Conservation (phyloP, 1,140 invertebrate species). For the Sitobion miscanthi region DNA sequence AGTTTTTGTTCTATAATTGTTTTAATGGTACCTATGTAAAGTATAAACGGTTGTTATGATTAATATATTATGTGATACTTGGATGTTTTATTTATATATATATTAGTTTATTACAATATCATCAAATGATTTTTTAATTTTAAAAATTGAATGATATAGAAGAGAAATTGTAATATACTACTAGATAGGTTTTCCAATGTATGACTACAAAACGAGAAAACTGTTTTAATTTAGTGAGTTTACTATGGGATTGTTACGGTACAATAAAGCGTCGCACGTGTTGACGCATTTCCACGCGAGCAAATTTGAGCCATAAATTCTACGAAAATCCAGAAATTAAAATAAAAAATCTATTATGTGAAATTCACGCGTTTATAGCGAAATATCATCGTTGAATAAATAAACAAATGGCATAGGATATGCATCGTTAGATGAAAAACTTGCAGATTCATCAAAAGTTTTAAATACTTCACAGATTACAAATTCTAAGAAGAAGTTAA, state of each 20-base stretch:
- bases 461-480: not conserved
- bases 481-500: not conserved
- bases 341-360: constrained; percentile 3
- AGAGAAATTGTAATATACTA: not conserved
- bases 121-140: not conserved
- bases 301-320: not conserved
- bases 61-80: not conserved
- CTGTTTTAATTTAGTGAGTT: not conserved
- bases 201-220: not conserved
- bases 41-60: not conserved
- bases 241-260: not conserved
- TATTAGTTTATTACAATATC: not conserved
- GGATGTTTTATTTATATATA: not conserved
- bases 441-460: not conserved
- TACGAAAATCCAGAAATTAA: not conserved
- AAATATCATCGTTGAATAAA: not conserved
- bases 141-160: not conserved
- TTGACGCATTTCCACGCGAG: not conserved
- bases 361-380: not conserved
- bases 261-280: not conserved
- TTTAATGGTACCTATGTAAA: no score
- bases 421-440: not conserved
- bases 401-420: not conserved
- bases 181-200: not conserved
- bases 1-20: no score